phyloP scores from a whole-genome alignment of 2,888 invertebrate species.

The Heliconius charithonia region DNA sequence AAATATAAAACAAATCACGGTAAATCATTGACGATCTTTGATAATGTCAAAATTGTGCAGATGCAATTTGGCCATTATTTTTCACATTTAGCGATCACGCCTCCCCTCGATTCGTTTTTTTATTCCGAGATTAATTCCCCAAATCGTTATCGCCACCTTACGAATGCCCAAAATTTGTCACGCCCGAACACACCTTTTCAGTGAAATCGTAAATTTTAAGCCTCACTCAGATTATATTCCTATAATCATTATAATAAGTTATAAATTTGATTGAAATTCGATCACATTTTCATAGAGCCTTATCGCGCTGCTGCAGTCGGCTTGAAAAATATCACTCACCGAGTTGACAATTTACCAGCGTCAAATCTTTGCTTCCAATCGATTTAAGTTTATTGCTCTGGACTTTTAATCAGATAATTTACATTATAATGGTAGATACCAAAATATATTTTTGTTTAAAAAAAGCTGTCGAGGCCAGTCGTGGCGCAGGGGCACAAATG shows the following conservation, averaged over 20 bases:
- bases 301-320: slow-evolving; percentile 80
- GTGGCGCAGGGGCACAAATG: no score
- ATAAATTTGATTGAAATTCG: slow-evolving; percentile 84
- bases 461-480: no score
- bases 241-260: slow-evolving; percentile 83
- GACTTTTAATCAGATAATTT: slow-evolving; percentile 67
- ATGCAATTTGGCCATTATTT: slow-evolving; percentile 42
- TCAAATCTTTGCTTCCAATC: slow-evolving; percentile 74
- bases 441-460: background rate
- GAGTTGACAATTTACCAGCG: slow-evolving; percentile 64
- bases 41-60: slow-evolving; percentile 19
- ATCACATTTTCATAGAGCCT: slow-evolving; percentile 79
- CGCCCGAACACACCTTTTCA: slow-evolving; percentile 82
- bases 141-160: slow-evolving; percentile 81
- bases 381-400: slow-evolving; percentile 78
- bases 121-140: slow-evolving; percentile 76
- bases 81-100: slow-evolving; percentile 37
- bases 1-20: background rate
- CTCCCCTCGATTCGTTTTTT: slow-evolving; percentile 61
- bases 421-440: background rate
- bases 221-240: slow-evolving; percentile 77
- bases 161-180: slow-evolving; percentile 81
- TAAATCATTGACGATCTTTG: background rate
- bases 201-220: slow-evolving; percentile 81
- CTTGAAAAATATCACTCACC: slow-evolving; percentile 78